Conservation (phyloP, 1,140 invertebrate species). For the Euura saliciscinereae region DNA sequence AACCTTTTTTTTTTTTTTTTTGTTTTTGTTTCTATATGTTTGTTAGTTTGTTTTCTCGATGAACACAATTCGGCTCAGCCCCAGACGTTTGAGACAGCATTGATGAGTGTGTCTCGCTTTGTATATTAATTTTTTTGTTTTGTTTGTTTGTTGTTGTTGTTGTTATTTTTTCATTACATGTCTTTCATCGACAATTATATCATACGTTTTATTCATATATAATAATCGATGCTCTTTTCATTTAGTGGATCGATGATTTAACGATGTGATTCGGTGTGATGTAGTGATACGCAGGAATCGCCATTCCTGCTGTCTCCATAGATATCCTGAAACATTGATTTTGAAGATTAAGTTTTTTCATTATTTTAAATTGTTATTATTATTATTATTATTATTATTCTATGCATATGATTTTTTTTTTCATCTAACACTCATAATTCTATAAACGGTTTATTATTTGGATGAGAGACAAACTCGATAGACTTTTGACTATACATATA, state of each 20-base stretch:
- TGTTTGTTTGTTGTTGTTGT: slow-evolving; percentile 23
- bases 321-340: slow-evolving; percentile 79
- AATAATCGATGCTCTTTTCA: slow-evolving; percentile 44
- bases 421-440: too few species aligned
- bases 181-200: background rate
- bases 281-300: slow-evolving; percentile 88
- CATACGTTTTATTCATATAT: background rate
- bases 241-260: slow-evolving; percentile 86
- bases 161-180: background rate
- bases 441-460: too few species aligned
- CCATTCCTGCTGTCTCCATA: slow-evolving; percentile 88
- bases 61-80: slow-evolving; percentile 27
- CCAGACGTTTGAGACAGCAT: slow-evolving; percentile 8
- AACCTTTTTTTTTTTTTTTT: background rate
- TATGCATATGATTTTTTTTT: too few species aligned
- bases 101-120: slow-evolving; percentile 18
- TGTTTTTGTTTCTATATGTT: background rate
- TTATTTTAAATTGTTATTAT: background rate
- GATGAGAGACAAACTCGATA: too few species aligned
- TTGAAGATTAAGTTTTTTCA: slow-evolving; percentile 30
- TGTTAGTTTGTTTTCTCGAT: background rate
- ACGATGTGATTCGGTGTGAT: slow-evolving; percentile 91
- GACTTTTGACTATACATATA: too few species aligned
- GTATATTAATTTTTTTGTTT: slow-evolving; percentile 10
- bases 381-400: too few species aligned